Evolutionary conservation across 1,140 invertebrate species (phyloP).

Genomic region (Drosophila repleta): DNA sequence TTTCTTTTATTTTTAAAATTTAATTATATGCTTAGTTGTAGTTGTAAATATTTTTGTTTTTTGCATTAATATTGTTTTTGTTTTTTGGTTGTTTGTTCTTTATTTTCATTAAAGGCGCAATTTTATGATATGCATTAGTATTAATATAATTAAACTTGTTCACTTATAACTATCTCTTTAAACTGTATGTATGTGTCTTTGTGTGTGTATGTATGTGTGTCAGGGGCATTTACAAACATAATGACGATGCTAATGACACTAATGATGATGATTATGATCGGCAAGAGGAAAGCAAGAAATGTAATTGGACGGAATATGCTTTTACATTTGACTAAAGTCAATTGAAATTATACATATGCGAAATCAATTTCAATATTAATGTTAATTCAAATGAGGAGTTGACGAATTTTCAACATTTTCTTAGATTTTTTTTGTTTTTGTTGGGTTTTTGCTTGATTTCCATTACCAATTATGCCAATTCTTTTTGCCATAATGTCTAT

Average conservation of each 20-base stretch:
- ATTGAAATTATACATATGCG: conserved; percentile 45
- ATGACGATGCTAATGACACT: conserved; percentile 16
- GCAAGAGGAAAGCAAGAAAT: conserved; percentile 79
- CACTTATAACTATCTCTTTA: conserved; percentile 54
- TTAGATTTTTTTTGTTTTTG: neutral
- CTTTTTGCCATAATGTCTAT: conserved; percentile 36
- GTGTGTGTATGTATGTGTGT: conserved; percentile 26
- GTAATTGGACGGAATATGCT: conserved; percentile 81
- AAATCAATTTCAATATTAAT: conserved; percentile 27
- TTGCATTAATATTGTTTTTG: conserved; percentile 37
- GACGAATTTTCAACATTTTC: conserved; percentile 27
- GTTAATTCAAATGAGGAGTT: conserved; percentile 20
- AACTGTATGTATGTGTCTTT: conserved; percentile 40
- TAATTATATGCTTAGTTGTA: conserved; percentile 63
- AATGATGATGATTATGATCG: conserved; percentile 27
- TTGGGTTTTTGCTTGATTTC: conserved; percentile 8
- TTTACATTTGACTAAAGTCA: conserved; percentile 75
- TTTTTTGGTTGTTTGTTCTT: conserved; percentile 42
- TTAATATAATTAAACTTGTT: conserved; percentile 67
- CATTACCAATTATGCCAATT: conserved; percentile 51
- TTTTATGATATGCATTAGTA: conserved; percentile 84
- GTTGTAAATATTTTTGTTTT: conserved; percentile 73
- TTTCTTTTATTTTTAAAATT: conserved; percentile 31
- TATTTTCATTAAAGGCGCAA: conserved; percentile 78
- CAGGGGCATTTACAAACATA: conserved; percentile 36